Base-by-base conservation (phyloP, 2,113 vertebrate species). In the Penelope pileata region DNA sequence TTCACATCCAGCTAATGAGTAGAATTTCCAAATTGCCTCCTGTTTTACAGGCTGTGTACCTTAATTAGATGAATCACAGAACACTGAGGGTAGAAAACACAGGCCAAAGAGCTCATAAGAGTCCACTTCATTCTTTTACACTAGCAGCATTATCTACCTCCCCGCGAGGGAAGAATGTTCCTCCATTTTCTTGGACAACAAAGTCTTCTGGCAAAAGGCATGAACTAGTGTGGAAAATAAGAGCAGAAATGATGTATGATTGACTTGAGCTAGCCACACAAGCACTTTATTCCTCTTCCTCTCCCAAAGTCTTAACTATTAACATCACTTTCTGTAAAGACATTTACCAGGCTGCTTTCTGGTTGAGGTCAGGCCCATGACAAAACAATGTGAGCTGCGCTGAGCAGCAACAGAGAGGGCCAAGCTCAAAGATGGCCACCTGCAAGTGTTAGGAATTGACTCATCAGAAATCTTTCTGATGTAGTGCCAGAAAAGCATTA, bases 51-150 rank as follows among this genome's bases (percentile, higher is more conserved):
- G 76, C 80, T 89, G 54, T 89, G 45, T 94, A 95, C 83, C 82
- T 95, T 97, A 96, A 95, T 96, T 93, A 93, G 96, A 91, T 94
- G 92, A 97, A 96, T 93, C 92, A 87, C 76, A 86, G 85, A 80
- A 90, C 68, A 84, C 36, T 59, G 74, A 90, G 79, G 26, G 75
- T 91, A 56, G 74, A 93, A 95, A 81, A 81, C 40, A 59, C 21
- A 88, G 42, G n/a, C 64, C 80, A 82, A 84, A 83, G 76, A 81
- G 45, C 88, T 94, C 69, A 60, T 90, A 88, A 90, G 69, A 85
- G 90, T 86, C 86, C 87, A 79, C 74, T 94, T 94, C 68, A 75
- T 89, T 77, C 68, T 94, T 95, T 91, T 43, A 96, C 88, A 91
- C 64, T 88, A 86, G 91, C 47, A 67, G 48, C 47, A 86, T 94